Base-by-base conservation (phyloP, 2,797 vertebrate genomes). In the Pelodytes ibericus region DNA sequence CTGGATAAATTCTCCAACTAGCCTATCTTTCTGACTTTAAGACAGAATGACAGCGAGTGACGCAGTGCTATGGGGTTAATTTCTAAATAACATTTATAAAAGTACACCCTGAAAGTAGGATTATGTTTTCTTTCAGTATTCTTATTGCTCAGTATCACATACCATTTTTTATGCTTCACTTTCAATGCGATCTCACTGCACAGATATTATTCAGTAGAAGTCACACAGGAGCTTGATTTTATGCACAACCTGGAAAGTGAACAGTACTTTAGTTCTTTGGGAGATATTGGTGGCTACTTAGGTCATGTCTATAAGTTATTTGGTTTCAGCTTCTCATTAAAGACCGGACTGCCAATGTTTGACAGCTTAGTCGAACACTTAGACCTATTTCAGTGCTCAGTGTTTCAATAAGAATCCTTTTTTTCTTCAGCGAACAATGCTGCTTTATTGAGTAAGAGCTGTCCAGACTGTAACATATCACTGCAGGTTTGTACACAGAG, bases 281-380 rank as follows among this genome's bases (percentile, higher is more conserved):
- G 36, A 66, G 63, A 27, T 66, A 66, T 49, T 29, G 41, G 39
- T 64, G 11, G 62, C 41, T 64, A 64, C 62, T 41, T 44, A 64
- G 36, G 62, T 64, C 62, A 41, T 53, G 49, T 53, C 49, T 53
- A 53, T 22, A 53, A 53, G 11, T 20, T 53, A 53, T 66, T 66
- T 26, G 25, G 24, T 47, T 66, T 66, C 39, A 66, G 39, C 25
- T 27, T 47, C 41, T 66, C 39, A 66, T 66, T 66, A 66, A 66
- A 66, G 3, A 66, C 41, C n/a, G 63, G 63, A 49, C 63, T 47
- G 63, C 63, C 63, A 49, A 66, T 6, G 41, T 66, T 49, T 66
- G 39, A 66, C 39, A 66, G 63, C 39, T 66, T 49, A 66, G 41
- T 3, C 39, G 22, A 39, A 64, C 62, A 44, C 36, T 64, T 64